Percentiles rank a stretch among this genome's conserved stretches.
These are phyloP conservation scores for Naso thynnoides DNA, from an alignment of 2,797 vertebrate species.

Conservation along the genomic window DNA sequence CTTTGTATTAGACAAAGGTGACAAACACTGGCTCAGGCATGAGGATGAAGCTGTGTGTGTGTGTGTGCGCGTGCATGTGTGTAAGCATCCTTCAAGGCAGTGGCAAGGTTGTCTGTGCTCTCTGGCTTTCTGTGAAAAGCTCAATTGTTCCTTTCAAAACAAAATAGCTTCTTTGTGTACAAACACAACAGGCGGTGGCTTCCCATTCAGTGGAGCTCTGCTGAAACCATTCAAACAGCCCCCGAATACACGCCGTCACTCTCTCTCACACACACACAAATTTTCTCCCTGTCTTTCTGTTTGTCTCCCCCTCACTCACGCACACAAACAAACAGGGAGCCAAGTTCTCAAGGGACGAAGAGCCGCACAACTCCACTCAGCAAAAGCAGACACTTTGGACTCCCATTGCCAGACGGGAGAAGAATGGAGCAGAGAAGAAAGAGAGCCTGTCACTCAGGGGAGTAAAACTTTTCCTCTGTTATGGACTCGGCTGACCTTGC, in stretches of 20 bases:
- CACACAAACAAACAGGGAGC: constrained; percentile 67
- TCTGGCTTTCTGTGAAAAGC: constrained; percentile 76
- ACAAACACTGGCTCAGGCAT: constrained; percentile 59
- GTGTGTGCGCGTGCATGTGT: constrained; percentile 31
- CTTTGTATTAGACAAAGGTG: constrained; percentile 70
- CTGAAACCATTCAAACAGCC: constrained; percentile 68
- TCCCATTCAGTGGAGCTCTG: constrained; percentile 70
- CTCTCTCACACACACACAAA: constrained; percentile 56
- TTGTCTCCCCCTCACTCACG: constrained; percentile 51
- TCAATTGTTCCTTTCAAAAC: constrained; percentile 82
- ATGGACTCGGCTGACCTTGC: constrained; percentile 68
- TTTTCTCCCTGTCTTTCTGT: constrained; percentile 52
- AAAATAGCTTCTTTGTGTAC: constrained; percentile 81
- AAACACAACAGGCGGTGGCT: constrained; percentile 79
- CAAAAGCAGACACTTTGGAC: constrained; percentile 65
- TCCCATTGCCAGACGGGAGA: constrained; percentile 51
- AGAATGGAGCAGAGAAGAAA: constrained; percentile 55
- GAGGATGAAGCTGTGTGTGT: constrained; percentile 48
- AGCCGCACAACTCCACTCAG: constrained; percentile 59
- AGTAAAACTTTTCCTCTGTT: constrained; percentile 62
- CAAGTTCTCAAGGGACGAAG: constrained; percentile 68
- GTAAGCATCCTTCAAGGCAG: constrained; percentile 63
- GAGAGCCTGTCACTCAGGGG: constrained; percentile 59
- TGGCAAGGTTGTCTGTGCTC: constrained; percentile 61
- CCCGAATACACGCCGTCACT: constrained; percentile 60